Evolutionary conservation across 1,140 invertebrate genomes (phyloP), one percentile per base, ranked within the genome.

Genomic region (Drosophila lini): DNA sequence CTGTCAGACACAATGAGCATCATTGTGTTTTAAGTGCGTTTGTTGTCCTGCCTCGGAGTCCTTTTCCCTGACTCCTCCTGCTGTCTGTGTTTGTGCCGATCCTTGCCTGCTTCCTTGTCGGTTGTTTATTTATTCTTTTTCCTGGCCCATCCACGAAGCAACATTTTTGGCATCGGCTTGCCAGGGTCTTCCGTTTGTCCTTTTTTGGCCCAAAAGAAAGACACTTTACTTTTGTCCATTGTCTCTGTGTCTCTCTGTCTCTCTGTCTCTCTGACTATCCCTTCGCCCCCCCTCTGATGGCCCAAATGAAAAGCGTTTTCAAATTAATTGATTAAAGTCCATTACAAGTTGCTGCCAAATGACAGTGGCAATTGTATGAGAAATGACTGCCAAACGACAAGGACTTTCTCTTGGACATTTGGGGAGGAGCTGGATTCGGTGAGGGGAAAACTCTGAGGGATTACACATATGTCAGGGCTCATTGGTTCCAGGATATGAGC

Each of bases 311-410:
- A 86, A 86, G 83, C 83, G 83, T 86, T 88, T 86, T 86, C 84
- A 89, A 89, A 89, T 89, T 89, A 89, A 89, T 89, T 89, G 84
- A 89, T 89, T 89, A 89, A 89, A 89, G 84, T 89, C 85, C 84
- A 89, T 89, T 89, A 89, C 84, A 89, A 89, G 84, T 89, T 84
- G 84, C 78, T 78, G 25, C 61, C 44, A 89, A 89, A 89, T 89
- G 84, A 81, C 84, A 88, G 84, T 89, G 84, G 78, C 84, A 88
- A 88, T 88, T 88, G 84, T 84, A 88, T 84, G 81, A 89, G 84
- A 81, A 90, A 89, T 84, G 71, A 83, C 76, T 82, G 76, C 59
- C 25, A 62, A 78, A 68, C 70, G 74, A 82, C 75, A 47, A 31
- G 22, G 45, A 47, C 8, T 25, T 47, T 78, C 50, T 15, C 34